Evolutionary conservation across 1,140 invertebrate genomes (phyloP).

Genomic region (Sycophila sp.): DNA sequence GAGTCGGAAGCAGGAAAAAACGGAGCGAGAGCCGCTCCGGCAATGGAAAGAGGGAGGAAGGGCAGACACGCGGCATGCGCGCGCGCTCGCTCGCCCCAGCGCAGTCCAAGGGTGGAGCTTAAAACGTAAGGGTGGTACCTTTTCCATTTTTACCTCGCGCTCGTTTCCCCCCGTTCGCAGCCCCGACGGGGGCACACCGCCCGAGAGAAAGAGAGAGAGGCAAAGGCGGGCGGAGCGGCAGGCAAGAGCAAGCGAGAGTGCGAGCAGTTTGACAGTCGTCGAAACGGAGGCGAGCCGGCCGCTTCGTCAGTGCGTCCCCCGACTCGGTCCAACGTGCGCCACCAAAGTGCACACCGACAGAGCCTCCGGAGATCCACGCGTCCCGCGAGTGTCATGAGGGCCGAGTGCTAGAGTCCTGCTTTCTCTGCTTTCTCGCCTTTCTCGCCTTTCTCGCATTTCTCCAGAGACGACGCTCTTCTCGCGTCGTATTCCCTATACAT

Average conservation of each 20-base stretch:
- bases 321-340: not conserved
- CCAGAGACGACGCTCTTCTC: too few relatives aligned
- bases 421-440: too few relatives aligned
- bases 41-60: not conserved
- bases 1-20: too few relatives aligned
- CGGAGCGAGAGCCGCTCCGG: not conserved
- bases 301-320: slow-evolving; percentile 17
- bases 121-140: slow-evolving; percentile 59
- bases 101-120: slow-evolving; percentile 61
- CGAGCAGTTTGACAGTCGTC: slow-evolving; percentile 40
- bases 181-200: not conserved
- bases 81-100: slow-evolving; percentile 19
- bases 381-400: not conserved
- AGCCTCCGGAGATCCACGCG: not conserved
- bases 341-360: not conserved
- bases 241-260: slow-evolving; percentile 9
- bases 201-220: not conserved
- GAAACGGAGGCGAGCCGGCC: slow-evolving; percentile 41
- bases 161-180: not conserved
- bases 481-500: too few relatives aligned
- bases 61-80: too few relatives aligned
- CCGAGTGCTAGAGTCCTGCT: too few relatives aligned
- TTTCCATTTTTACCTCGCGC: slow-evolving; percentile 37
- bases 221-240: not conserved
- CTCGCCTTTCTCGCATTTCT: too few relatives aligned